phyloP scores from a whole-genome alignment of 2,888 invertebrate genomes.

The Tortricodes alternella region DNA sequence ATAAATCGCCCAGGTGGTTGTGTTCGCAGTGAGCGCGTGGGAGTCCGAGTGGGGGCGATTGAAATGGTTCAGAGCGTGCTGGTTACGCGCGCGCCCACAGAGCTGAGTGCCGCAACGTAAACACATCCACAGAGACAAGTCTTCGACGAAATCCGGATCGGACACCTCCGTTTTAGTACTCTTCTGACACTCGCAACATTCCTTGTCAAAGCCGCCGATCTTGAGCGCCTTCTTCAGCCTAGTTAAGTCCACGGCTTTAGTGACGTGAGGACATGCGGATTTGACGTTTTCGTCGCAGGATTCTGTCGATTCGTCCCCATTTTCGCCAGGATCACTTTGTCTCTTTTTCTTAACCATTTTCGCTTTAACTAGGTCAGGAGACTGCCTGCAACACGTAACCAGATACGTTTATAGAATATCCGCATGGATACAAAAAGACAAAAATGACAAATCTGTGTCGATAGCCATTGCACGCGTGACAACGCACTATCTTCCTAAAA shows the following conservation, averaged over 20 bases:
- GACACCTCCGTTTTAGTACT: constrained; percentile 61
- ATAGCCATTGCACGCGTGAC: constrained; percentile 81
- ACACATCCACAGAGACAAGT: constrained; percentile 88
- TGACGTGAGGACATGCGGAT: constrained; percentile 86
- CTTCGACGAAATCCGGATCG: constrained; percentile 77
- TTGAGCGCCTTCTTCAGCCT: constrained; percentile 83
- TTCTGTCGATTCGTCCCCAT: constrained; percentile 86
- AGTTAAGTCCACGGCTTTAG: constrained; percentile 85
- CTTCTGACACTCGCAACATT: constrained; percentile 84
- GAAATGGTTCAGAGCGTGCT: constrained; percentile 89
- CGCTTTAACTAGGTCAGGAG: constrained; percentile 55
- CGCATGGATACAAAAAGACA: constrained; percentile 76
- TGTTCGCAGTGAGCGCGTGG: constrained; percentile 89
- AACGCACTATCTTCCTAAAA: constrained; percentile 72
- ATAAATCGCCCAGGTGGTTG: constrained; percentile 87
- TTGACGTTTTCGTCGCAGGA: constrained; percentile 87
- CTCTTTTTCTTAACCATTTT: constrained; percentile 90
- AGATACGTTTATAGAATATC: constrained; percentile 80
- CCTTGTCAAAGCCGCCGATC: constrained; percentile 74
- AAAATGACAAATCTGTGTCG: constrained; percentile 81
- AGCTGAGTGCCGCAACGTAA: constrained; percentile 90
- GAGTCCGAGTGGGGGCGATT: constrained; percentile 89
- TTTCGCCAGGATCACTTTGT: constrained; percentile 85
- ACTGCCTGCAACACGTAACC: constrained; percentile 76
- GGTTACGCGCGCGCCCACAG: constrained; percentile 86